Evolutionary conservation across 2,113 vertebrate species (phyloP), one percentile per base, ranked within the genome.

Genomic region (Heterocephalus glaber): DNA sequence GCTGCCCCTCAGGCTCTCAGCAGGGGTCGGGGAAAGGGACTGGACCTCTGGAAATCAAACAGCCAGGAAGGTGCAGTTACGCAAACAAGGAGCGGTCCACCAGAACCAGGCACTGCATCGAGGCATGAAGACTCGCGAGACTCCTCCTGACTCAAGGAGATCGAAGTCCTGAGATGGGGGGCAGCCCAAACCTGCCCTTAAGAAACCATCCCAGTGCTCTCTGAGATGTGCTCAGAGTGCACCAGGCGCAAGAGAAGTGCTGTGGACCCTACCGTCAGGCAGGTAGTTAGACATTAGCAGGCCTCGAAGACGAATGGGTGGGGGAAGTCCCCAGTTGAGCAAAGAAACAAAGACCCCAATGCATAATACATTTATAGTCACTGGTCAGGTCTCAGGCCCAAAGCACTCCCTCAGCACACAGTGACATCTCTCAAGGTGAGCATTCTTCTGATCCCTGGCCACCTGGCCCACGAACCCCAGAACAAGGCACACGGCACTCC

Each of bases 141-240:
- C 28, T 9, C 3, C 77, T 24, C 35, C 66, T 49, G 20, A 6
- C 2, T 74, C 49, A 47, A 52, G 77, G 19, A n/a, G 30, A 22
- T 80, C 16, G 2, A 58, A 1, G 41, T 30, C 88, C 52, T 17
- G 38, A 0, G 47, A 44, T 0, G 4, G 54, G 60, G 44, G 80
- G 28, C 44, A 68, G 47, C 22, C 70, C 22, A 28, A 77, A 19
- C 13, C 63, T 44, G 33, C 9, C 33, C 52, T 19, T 41, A 4
- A 1, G 63, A 63, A 77, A 17, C 17, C 2, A 1, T 1, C 20
- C 13, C 22, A 10, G 35, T 0, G 12, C 44, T 58, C 16, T 52
- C 1, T 12, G 41, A 41, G 70, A 35, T 6, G n/a, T 1, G 7
- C 2, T 22, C 70, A 0, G 2, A 54, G 22, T 16, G 3, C 22